These are phyloP conservation scores for Meandrina meandrites DNA, from an alignment of 92 coral and sea anemone genomes.

Conservation along the genomic window DNA sequence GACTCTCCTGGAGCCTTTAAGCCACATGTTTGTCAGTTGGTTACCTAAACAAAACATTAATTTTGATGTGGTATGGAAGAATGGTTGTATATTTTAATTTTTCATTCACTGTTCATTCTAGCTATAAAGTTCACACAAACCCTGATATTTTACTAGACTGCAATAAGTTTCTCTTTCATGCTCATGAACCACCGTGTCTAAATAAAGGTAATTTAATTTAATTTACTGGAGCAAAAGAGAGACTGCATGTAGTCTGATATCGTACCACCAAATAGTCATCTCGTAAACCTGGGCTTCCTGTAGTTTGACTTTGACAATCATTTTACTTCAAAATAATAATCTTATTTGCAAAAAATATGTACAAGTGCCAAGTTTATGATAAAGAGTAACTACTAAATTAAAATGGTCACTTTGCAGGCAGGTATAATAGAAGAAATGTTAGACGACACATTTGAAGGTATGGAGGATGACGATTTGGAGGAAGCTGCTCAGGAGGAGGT, in stretches of 20 bases:
- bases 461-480: slow-evolving; percentile 97
- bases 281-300: background rate
- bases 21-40: no score
- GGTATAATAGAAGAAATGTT: slow-evolving; percentile 99
- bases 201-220: no score
- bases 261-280: no score
- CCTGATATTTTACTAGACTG: no score
- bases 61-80: no score
- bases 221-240: no score
- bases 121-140: background rate
- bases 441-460: slow-evolving; percentile 95
- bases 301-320: background rate
- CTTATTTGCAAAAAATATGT: background rate
- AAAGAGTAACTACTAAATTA: background rate
- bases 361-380: background rate
- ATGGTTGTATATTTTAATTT: background rate
- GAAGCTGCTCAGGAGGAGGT: slow-evolving; percentile 98
- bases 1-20: no score
- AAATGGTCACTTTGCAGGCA: slow-evolving; percentile 59
- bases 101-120: background rate
- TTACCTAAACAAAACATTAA: no score
- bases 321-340: background rate
- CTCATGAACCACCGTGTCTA: no score
- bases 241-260: no score
- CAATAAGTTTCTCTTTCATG: no score